phyloP scores from a whole-genome alignment of 2,888 invertebrate species.

The Epinotia demarniana region DNA sequence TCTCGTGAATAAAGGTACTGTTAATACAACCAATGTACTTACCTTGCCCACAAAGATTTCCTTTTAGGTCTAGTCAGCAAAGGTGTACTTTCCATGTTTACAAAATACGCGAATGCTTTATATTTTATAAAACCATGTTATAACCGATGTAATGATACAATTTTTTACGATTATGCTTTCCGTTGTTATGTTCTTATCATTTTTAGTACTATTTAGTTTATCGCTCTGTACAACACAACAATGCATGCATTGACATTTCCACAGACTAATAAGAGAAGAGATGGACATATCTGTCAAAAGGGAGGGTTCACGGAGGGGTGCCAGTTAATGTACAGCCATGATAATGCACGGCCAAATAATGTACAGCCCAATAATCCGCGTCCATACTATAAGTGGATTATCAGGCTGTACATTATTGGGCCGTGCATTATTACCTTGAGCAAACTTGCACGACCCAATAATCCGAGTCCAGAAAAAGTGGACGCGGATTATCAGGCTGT shows the following conservation, averaged over 20 bases:
- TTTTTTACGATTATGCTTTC: not conserved
- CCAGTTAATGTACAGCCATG: too few species aligned
- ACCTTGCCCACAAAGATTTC: conserved; percentile 81
- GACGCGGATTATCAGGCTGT: too few species aligned
- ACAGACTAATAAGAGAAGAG: too few species aligned
- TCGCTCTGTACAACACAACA: conserved; percentile 18
- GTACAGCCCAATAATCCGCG: too few species aligned
- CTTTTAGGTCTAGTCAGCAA: conserved; percentile 71
- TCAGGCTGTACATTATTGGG: too few species aligned
- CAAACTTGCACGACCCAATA: too few species aligned
- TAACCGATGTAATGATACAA: not conserved
- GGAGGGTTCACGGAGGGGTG: too few species aligned
- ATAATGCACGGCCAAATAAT: too few species aligned
- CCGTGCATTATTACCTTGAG: too few species aligned
- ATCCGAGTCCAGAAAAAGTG: too few species aligned
- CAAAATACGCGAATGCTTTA: not conserved
- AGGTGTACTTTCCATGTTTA: conserved; percentile 77
- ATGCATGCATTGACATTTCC: conserved; percentile 17
- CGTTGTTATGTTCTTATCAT: conserved; percentile 8
- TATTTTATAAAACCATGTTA: conserved; percentile 4
- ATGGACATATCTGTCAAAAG: too few species aligned
- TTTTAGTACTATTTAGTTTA: not conserved
- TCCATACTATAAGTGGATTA: too few species aligned
- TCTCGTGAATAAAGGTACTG: not conserved
- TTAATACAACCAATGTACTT: conserved; percentile 44